These are phyloP conservation scores for Emberiza fucata DNA, from an alignment of 2,113 vertebrate genomes.

Conservation along the genomic window DNA sequence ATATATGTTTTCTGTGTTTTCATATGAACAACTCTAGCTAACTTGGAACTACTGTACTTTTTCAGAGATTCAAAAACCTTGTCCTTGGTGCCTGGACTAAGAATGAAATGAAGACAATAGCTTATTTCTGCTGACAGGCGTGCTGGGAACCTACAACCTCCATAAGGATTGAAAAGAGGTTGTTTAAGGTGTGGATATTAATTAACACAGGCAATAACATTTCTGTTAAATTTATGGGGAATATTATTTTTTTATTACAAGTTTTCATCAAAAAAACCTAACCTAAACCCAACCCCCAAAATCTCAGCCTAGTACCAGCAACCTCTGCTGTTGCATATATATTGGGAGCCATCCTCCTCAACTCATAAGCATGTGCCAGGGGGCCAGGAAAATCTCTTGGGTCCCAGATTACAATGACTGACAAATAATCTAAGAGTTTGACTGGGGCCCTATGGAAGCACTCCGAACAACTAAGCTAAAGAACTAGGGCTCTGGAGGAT, in stretches of 20 bases:
- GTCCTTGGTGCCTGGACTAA: background rate
- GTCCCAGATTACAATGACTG: background rate
- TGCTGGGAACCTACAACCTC: background rate
- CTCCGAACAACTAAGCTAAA: background rate
- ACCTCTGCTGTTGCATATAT: background rate
- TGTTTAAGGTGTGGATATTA: background rate
- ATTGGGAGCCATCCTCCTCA: background rate
- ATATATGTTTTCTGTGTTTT: background rate
- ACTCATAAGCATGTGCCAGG: rapidly evolving
- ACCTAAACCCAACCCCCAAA: background rate
- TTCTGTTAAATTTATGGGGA: background rate
- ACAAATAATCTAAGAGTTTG: background rate
- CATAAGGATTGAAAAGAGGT: background rate
- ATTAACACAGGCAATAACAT: background rate
- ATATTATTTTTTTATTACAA: background rate
- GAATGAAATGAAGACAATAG: background rate
- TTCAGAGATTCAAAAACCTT: background rate
- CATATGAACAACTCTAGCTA: background rate
- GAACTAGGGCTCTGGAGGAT: background rate
- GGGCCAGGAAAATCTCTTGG: background rate
- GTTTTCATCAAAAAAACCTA: background rate
- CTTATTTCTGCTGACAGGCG: background rate
- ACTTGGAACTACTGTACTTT: background rate
- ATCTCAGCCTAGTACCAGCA: background rate
- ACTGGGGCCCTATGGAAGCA: background rate